phyloP scores from a whole-genome alignment of 2,113 vertebrate species.

The Myiagra hebetior region DNA sequence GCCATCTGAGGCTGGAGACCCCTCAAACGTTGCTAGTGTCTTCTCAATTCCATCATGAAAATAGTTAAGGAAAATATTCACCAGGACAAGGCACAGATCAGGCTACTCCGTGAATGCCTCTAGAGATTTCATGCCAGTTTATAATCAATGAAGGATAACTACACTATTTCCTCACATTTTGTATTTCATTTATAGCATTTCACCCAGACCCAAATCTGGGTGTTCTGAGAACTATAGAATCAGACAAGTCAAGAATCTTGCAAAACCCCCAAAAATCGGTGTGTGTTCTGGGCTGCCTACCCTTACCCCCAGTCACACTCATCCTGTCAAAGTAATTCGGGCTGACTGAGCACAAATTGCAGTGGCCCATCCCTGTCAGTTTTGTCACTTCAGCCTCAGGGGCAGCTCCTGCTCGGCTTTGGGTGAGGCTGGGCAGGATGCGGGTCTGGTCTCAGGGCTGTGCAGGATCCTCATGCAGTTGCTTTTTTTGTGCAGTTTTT shows the following conservation, averaged over 20 bases:
- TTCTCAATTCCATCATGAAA: background rate
- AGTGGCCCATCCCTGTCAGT: fast-evolving
- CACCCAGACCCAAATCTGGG: background rate
- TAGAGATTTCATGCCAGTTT: background rate
- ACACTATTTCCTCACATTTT: background rate
- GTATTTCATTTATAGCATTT: background rate
- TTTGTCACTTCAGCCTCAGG: background rate
- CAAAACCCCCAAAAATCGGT: background rate
- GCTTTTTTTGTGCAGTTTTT: background rate
- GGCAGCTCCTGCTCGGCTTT: background rate
- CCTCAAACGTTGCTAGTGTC: background rate
- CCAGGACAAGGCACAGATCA: background rate
- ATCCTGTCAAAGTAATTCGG: background rate
- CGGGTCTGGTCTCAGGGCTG: background rate
- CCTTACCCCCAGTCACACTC: background rate
- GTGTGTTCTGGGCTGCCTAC: background rate
- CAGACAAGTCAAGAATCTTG: background rate
- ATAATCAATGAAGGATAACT: fast-evolving
- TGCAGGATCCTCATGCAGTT: fast-evolving
- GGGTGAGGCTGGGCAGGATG: background rate
- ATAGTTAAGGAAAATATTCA: background rate
- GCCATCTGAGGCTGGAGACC: background rate
- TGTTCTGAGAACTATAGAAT: background rate
- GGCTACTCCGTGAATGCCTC: background rate
- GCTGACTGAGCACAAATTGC: background rate